Evolutionary conservation across 2,888 invertebrate species (phyloP).

Genomic region (Dryobota labecula): DNA sequence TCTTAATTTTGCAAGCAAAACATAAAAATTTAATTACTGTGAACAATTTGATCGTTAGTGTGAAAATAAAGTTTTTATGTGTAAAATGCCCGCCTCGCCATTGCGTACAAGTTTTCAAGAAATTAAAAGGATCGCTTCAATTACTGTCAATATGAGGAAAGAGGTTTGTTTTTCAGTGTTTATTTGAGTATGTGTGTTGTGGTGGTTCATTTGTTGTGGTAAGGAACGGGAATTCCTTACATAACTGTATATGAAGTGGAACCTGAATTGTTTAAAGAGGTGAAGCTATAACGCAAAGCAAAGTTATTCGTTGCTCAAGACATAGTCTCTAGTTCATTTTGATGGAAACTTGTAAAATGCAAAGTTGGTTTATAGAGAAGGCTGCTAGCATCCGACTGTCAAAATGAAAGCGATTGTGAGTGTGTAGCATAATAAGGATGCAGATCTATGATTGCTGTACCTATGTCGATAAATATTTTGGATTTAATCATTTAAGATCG

Average conservation of each 20-base stretch:
- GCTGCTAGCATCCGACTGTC: neutral
- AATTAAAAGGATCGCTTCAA: slow-evolving; percentile 75
- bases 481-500: neutral
- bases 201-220: slow-evolving; percentile 3
- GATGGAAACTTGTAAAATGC: neutral
- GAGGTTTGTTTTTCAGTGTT: slow-evolving; percentile 50
- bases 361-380: neutral
- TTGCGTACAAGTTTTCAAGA: slow-evolving; percentile 75
- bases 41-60: neutral
- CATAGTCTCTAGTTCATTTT: neutral
- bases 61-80: neutral
- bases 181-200: neutral
- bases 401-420: neutral
- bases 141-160: slow-evolving; percentile 62
- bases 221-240: slow-evolving; percentile 30
- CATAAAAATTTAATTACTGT: slow-evolving; percentile 5
- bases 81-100: slow-evolving; percentile 63
- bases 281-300: neutral
- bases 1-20: neutral
- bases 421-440: neutral
- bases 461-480: neutral
- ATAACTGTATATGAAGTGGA: neutral
- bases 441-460: neutral
- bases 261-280: neutral
- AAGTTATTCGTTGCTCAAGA: neutral